phyloP scores from a whole-genome alignment of 1,140 invertebrate species.

The Saxidomus purpurata region DNA sequence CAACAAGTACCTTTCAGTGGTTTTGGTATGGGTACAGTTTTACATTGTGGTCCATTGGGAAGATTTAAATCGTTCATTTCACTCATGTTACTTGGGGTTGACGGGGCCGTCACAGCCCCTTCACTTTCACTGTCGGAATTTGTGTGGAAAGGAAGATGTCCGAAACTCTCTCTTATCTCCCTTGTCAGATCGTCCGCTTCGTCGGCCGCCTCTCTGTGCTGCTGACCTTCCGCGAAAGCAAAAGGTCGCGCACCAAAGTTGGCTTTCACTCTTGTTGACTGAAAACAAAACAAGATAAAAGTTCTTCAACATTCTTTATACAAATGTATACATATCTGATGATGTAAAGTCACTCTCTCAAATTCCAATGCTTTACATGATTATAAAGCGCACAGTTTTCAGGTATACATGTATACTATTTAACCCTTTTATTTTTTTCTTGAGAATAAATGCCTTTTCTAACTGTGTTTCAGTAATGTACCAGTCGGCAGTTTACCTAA shows the following conservation, averaged over 20 bases:
- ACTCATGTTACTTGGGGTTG: slow-evolving; percentile 53
- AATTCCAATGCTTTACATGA: too few species aligned
- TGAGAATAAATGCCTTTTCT: too few species aligned
- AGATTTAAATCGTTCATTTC: slow-evolving; percentile 71
- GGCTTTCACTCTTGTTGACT: slow-evolving; percentile 84
- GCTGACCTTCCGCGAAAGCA: slow-evolving; percentile 85
- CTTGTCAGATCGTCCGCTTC: slow-evolving; percentile 81
- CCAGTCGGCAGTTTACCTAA: too few species aligned
- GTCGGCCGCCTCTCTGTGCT: slow-evolving; percentile 83
- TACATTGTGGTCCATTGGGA: slow-evolving; percentile 79
- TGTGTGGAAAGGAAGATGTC: slow-evolving; percentile 83
- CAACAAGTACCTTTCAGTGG: slow-evolving; percentile 70
- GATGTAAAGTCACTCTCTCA: too few species aligned
- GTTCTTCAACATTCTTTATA: too few species aligned
- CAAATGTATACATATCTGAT: too few species aligned
- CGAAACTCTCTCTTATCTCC: slow-evolving; percentile 84
- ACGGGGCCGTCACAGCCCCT: slow-evolving; percentile 59
- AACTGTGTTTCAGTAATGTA: too few species aligned
- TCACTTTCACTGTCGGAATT: slow-evolving; percentile 84
- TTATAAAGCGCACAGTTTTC: too few species aligned
- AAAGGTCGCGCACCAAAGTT: slow-evolving; percentile 86
- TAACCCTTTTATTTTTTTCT: too few species aligned
- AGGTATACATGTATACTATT: too few species aligned
- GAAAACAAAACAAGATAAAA: slow-evolving; percentile 38
- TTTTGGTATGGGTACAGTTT: slow-evolving; percentile 78